phyloP scores from a whole-genome alignment of 2,797 vertebrate genomes.

The Hapalemur alaotrensis region DNA sequence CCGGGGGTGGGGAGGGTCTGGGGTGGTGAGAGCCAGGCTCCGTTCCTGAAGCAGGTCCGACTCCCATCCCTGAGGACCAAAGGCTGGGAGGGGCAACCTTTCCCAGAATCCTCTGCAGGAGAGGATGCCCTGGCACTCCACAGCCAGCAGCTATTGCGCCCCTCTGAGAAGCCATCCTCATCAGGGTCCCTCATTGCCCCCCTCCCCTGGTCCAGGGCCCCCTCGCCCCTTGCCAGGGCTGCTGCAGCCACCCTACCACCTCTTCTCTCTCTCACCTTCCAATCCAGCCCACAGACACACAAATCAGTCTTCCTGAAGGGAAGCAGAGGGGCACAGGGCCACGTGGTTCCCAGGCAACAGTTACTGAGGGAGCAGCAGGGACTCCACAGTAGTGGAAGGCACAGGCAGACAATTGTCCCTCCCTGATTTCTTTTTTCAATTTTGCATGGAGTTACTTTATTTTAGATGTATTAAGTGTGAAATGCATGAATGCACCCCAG shows the following conservation, averaged over 20 bases:
- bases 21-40: not conserved
- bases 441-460: not conserved
- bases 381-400: not conserved
- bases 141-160: not conserved
- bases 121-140: not conserved
- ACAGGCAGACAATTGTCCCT: not conserved
- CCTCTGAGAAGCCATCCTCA: not conserved
- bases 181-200: rapidly evolving
- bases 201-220: not conserved
- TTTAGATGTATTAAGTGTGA: not conserved
- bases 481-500: not conserved
- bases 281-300: not conserved
- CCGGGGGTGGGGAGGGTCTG: not conserved
- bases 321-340: not conserved
- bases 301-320: not conserved
- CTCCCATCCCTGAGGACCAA: not conserved
- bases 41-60: not conserved
- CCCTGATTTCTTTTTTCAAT: not conserved
- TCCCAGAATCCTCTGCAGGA: not conserved
- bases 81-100: not conserved
- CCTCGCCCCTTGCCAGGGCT: no score
- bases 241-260: not conserved
- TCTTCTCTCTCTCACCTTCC: not conserved
- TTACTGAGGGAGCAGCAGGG: not conserved
- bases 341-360: not conserved